Conservation (phyloP, 2,888 invertebrate genomes). For the Nomada ferruginata region DNA sequence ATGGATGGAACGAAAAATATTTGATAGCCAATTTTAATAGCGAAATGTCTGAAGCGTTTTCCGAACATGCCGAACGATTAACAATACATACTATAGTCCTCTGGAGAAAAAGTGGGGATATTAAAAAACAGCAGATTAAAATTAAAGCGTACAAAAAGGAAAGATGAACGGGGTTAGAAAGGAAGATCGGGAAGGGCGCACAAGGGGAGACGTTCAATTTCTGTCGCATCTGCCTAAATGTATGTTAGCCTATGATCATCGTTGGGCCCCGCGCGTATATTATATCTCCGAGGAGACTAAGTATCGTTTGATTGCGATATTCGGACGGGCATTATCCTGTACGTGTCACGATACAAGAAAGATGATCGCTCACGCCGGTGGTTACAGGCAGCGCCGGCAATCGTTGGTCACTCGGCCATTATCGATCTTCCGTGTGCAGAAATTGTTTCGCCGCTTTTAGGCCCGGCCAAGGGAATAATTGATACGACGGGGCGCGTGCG, state of each 20-base stretch:
- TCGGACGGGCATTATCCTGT: slow-evolving; percentile 51
- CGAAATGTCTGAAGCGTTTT: too few relatives aligned
- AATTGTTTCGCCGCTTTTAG: slow-evolving; percentile 51
- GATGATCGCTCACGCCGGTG: slow-evolving; percentile 39
- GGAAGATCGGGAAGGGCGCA: neutral
- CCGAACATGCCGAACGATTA: too few relatives aligned
- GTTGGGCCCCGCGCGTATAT: slow-evolving; percentile 46
- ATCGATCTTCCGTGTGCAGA: slow-evolving; percentile 48
- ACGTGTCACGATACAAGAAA: slow-evolving; percentile 61
- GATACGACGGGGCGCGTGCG: slow-evolving; percentile 44
- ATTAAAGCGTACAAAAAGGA: neutral
- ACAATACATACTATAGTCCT: too few relatives aligned
- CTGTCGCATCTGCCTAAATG: slow-evolving; percentile 81
- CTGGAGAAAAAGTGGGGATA: too few relatives aligned
- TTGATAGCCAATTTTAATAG: too few relatives aligned
- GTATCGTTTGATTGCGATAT: slow-evolving; percentile 67
- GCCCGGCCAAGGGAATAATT: slow-evolving; percentile 30
- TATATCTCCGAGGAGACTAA: slow-evolving; percentile 63
- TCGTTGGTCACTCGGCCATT: slow-evolving; percentile 25
- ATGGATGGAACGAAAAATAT: too few relatives aligned
- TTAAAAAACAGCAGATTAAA: neutral
- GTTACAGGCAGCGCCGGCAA: slow-evolving; percentile 20
- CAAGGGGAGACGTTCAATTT: slow-evolving; percentile 72
- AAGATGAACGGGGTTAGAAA: slow-evolving; percentile 12
- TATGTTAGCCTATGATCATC: slow-evolving; percentile 74